A percentile compares a stretch with the other conserved stretches of the same genome.
Evolutionary conservation across 2,113 vertebrate genomes (phyloP).

Genomic region (Python bivittatus): DNA sequence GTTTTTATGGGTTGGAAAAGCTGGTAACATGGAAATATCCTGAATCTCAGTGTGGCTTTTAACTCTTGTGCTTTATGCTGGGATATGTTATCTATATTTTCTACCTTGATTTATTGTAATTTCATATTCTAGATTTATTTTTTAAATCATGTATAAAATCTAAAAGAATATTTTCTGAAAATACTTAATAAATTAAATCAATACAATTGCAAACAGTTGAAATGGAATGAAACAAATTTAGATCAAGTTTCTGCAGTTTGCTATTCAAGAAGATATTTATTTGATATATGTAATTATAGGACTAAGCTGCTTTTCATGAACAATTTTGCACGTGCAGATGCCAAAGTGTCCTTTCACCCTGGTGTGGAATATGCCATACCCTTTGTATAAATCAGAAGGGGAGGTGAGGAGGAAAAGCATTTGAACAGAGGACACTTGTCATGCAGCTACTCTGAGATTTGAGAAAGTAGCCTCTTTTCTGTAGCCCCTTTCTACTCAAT

Average conservation of each 20-base stretch:
- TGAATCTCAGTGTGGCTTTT: not conserved
- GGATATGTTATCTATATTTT: not conserved
- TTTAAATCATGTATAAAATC: not conserved
- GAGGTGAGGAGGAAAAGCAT: conserved; percentile 48
- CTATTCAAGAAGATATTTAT: conserved; percentile 26
- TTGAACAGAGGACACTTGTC: conserved; percentile 67
- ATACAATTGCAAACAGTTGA: not conserved
- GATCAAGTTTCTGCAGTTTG: not conserved
- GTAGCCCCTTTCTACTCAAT: conserved; percentile 44
- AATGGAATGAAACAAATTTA: not conserved
- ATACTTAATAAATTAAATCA: not conserved
- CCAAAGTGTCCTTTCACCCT: conserved; percentile 48
- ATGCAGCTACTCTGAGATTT: conserved; percentile 52
- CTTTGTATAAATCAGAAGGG: conserved; percentile 53
- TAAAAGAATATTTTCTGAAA: not conserved
- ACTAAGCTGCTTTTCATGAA: conserved; percentile 40
- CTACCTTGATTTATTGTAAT: not conserved
- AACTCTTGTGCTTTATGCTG: not conserved
- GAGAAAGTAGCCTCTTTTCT: conserved; percentile 71
- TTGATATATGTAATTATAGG: rapidly evolving
- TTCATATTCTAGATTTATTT: not conserved
- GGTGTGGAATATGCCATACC: not conserved
- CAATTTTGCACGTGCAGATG: not conserved
- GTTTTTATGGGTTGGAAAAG: not conserved
- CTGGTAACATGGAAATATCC: not conserved